These are phyloP conservation scores for Contarinia nasturtii DNA, from an alignment of 1,140 invertebrate genomes.

Conservation along the genomic window DNA sequence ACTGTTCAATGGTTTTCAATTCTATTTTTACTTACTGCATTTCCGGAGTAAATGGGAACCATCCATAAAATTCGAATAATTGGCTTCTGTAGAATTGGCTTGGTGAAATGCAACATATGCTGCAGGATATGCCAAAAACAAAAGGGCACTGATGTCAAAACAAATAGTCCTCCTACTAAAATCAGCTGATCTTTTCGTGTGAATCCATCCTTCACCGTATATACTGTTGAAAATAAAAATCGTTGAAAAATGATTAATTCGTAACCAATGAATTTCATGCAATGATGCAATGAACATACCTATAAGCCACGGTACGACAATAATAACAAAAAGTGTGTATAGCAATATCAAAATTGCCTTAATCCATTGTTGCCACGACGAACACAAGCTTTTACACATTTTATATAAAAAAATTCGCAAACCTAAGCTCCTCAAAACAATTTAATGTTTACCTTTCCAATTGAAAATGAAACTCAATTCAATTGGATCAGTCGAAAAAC, in stretches of 20 bases:
- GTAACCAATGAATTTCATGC: slow-evolving; percentile 9
- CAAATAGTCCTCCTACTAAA: slow-evolving; percentile 77
- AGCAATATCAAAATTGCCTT: slow-evolving; percentile 57
- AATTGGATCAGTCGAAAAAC: no score
- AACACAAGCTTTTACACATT: slow-evolving; percentile 25
- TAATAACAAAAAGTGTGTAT: slow-evolving; percentile 61
- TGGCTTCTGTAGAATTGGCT: slow-evolving; percentile 82
- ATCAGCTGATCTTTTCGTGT: slow-evolving; percentile 54
- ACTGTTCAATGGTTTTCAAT: no score
- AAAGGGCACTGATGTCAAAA: slow-evolving; percentile 73
- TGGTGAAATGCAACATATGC: slow-evolving; percentile 84
- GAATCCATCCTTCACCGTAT: slow-evolving; percentile 40
- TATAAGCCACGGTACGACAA: slow-evolving; percentile 66
- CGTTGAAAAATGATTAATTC: slow-evolving; percentile 2
- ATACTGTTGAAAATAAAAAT: slow-evolving; percentile 3
- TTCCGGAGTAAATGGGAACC: slow-evolving; percentile 91
- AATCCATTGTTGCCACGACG: slow-evolving; percentile 75
- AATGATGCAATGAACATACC: no score
- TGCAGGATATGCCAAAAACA: slow-evolving; percentile 88
- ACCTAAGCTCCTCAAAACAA: no score
- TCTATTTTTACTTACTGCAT: slow-evolving; percentile 87
- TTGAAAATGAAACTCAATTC: no score
- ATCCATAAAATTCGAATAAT: slow-evolving; percentile 95
- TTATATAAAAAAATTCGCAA: background rate
- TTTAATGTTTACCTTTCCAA: no score